A percentile compares a stretch with the other conserved stretches of the same genome.
Conservation (phyloP, 1,140 invertebrate genomes). For the Megalopta genalis region DNA sequence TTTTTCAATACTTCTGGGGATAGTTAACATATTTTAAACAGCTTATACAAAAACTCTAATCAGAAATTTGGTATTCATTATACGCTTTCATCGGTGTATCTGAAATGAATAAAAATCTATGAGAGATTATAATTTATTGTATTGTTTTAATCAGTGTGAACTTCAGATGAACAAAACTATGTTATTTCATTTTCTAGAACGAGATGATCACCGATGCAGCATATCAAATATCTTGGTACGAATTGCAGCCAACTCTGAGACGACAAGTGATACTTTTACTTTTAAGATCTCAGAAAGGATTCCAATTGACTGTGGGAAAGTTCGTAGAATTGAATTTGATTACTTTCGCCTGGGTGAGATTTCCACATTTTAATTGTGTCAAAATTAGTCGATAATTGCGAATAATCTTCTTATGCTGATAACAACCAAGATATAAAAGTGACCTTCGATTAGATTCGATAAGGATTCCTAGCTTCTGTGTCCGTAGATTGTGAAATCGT, state of each 20-base stretch:
- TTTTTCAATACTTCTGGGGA: too few species aligned
- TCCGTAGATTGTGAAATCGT: background rate
- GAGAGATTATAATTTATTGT: too few species aligned
- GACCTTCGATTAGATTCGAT: too few species aligned
- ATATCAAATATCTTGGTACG: background rate
- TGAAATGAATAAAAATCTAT: too few species aligned
- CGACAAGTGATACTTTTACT: background rate
- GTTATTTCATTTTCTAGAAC: background rate
- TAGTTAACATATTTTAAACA: too few species aligned
- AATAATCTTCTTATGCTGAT: background rate
- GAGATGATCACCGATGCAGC: background rate
- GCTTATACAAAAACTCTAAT: too few species aligned
- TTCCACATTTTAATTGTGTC: background rate
- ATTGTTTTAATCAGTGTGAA: too few species aligned
- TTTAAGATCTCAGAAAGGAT: background rate
- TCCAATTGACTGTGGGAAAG: background rate
- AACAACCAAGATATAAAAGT: too few species aligned
- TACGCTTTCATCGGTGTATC: too few species aligned
- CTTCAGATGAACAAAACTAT: too few species aligned
- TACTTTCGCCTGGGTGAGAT: background rate
- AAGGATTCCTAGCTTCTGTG: background rate
- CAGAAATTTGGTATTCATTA: too few species aligned
- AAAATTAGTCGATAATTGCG: background rate
- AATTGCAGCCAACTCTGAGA: background rate
- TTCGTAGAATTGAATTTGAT: too few species aligned